Percentiles rank a stretch among this genome's conserved stretches.
Evolutionary conservation across 2,797 vertebrate genomes (phyloP).

Genomic region (Cossypha niveicapilla): DNA sequence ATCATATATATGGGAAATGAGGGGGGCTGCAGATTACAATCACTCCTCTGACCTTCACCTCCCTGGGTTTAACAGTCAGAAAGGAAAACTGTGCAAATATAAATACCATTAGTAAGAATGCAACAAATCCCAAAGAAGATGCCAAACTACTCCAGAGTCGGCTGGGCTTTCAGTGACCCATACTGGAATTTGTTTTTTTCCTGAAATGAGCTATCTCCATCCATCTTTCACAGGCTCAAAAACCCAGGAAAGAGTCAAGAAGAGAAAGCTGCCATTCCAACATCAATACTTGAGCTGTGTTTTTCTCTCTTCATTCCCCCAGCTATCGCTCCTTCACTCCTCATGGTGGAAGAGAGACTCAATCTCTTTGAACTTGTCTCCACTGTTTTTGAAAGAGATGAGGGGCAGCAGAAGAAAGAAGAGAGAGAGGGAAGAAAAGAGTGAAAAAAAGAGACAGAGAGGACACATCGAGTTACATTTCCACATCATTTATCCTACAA

Average conservation of each 20-base stretch:
- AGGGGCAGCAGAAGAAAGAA: neutral
- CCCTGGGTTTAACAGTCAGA: neutral
- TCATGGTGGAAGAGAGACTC: slow-evolving; percentile 52
- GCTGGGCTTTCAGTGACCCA: neutral
- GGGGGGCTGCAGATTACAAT: neutral
- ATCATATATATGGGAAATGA: neutral
- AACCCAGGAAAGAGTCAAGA: neutral
- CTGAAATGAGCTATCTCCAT: neutral
- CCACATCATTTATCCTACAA: slow-evolving; percentile 81
- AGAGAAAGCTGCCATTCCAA: neutral
- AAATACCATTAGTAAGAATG: neutral
- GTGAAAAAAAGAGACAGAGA: slow-evolving; percentile 70
- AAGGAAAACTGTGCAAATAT: slow-evolving; percentile 2
- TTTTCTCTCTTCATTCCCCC: slow-evolving; percentile 18
- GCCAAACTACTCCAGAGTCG: neutral
- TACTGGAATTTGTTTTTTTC: neutral
- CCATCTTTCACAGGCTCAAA: neutral
- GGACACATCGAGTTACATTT: slow-evolving; percentile 87
- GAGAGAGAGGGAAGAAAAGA: slow-evolving; percentile 62
- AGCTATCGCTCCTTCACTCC: slow-evolving; percentile 65
- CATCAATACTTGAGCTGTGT: slow-evolving; percentile 5
- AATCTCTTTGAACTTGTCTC: slow-evolving; percentile 77
- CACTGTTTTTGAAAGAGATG: slow-evolving; percentile 76
- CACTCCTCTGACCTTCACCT: neutral
- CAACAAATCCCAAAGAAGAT: neutral